Conservation (phyloP, 1,140 invertebrate genomes). For the Ceratoteleas bidentatus region DNA sequence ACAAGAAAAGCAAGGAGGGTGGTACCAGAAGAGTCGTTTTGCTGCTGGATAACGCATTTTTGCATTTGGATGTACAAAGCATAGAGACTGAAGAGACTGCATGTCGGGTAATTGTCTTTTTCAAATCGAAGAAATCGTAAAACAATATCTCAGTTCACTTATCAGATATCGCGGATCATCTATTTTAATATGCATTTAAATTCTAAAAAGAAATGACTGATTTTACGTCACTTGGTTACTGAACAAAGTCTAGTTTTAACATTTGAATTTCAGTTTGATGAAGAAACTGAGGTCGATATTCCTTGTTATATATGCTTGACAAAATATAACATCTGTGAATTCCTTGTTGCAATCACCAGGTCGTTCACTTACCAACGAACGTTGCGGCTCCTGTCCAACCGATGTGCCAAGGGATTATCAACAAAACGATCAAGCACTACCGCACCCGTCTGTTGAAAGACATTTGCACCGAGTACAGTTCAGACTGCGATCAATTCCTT, state of each 20-base stretch:
- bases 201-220: no score
- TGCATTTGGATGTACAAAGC: constrained; percentile 43
- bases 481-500: constrained; percentile 3
- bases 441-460: constrained; percentile 29
- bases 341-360: background rate
- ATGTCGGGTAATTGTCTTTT: constrained; percentile 34
- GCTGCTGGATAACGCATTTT: constrained; percentile 35
- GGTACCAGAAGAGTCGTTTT: constrained; percentile 28
- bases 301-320: no score
- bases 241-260: no score
- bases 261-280: no score
- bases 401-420: constrained; percentile 46
- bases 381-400: constrained; percentile 51
- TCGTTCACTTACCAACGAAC: constrained; percentile 51
- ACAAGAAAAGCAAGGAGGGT: constrained; percentile 13
- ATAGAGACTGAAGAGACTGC: constrained; percentile 28
- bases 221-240: no score
- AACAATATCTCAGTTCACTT: no score
- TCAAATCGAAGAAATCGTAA: no score
- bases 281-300: no score
- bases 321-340: no score
- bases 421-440: constrained; percentile 37
- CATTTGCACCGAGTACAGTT: constrained; percentile 8
- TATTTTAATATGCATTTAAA: no score
- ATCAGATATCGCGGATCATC: no score